Percentiles rank a stretch among this genome's conserved stretches.
Evolutionary conservation across 2,888 invertebrate species (phyloP).

Genomic region (Epicampocera succincta): DNA sequence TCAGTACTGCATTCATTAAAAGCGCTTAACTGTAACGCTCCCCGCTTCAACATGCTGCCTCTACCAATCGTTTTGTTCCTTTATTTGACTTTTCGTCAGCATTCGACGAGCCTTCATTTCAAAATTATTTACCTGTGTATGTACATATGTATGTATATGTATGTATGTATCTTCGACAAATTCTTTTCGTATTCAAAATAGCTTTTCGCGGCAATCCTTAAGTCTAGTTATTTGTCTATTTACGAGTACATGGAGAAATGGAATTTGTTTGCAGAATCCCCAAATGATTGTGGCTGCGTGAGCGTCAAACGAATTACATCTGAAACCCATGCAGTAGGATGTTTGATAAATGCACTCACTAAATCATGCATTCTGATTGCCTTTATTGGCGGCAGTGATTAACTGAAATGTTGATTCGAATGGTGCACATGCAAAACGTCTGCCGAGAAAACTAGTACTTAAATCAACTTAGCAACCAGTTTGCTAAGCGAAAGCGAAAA

Average conservation of each 20-base stretch:
- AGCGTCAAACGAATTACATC: conserved; percentile 32
- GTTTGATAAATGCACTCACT: conserved; percentile 38
- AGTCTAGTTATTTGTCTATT: background rate
- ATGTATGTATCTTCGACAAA: conserved; percentile 21
- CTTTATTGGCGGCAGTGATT: conserved; percentile 10
- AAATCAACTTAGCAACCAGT: too few species aligned
- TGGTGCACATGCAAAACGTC: too few species aligned
- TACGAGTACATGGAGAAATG: background rate
- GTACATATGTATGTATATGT: too few species aligned
- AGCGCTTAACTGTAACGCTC: conserved; percentile 48
- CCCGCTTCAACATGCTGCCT: conserved; percentile 5
- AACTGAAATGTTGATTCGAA: too few species aligned
- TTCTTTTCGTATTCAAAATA: conserved; percentile 40
- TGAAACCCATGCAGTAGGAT: conserved; percentile 9
- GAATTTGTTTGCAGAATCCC: background rate
- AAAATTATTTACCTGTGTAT: conserved; percentile 4
- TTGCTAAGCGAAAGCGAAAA: too few species aligned
- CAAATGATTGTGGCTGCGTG: background rate
- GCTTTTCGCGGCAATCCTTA: conserved; percentile 43
- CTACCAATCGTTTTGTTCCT: conserved; percentile 11
- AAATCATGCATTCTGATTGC: conserved; percentile 13
- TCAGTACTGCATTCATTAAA: conserved; percentile 49
- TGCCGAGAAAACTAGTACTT: too few species aligned
- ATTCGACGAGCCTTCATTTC: too few species aligned
- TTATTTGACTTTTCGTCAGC: too few species aligned